Base-by-base conservation (phyloP, 2,888 invertebrate genomes). In the Gastrophysa polygoni region DNA sequence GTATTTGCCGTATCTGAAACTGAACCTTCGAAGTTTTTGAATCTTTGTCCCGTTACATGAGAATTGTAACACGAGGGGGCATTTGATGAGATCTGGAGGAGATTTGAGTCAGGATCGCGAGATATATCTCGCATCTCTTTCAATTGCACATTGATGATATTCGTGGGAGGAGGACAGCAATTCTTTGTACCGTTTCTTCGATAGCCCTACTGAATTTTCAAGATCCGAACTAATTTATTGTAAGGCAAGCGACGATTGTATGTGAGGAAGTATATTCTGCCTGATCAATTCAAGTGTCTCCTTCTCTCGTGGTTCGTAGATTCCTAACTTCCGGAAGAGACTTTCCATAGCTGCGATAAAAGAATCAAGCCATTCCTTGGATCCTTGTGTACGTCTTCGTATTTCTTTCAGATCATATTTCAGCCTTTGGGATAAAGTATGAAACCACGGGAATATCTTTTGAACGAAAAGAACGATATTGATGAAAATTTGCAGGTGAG, bases 311-410 rank as follows among this genome's bases (percentile, higher is more conserved):
- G 32, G 50, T 29, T 28, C 14, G 24, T 14, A 28, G 1, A 3
- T 14, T 1, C 50, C 50, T 5, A 50, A 29, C 21, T 14, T 18
- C 3, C n/a, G 17, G 38, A 65, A 65, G 5, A 62, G 24, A 17
- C 34, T 47, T 16, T 59, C 48, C 65, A 66, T 63, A 20, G n/a
- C 43, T 3, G 54, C 50, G 4, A 65, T 16, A 54, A 43, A 65
- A 7, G 10, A 38, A 2, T 48, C 20, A 20, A 52, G n/a, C 20
- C 21, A 29, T 18, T 66, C 59, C 4, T 44, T 16, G 1, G 48
- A 8, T 1, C 59, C 59, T 48, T 66, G 63, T 3, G 24, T 11
- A 1, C 65, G 38, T 20, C 24, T 16, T 7, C 55, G 18, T n/a
- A 65, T 63, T 17, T 63, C 59, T 10, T 56, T 48, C 59, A n/a